Percentiles rank a stretch among this genome's conserved stretches.
phyloP scores from a whole-genome alignment of 92 coral and sea anemone genomes.

The Epizoanthus rinbou region DNA sequence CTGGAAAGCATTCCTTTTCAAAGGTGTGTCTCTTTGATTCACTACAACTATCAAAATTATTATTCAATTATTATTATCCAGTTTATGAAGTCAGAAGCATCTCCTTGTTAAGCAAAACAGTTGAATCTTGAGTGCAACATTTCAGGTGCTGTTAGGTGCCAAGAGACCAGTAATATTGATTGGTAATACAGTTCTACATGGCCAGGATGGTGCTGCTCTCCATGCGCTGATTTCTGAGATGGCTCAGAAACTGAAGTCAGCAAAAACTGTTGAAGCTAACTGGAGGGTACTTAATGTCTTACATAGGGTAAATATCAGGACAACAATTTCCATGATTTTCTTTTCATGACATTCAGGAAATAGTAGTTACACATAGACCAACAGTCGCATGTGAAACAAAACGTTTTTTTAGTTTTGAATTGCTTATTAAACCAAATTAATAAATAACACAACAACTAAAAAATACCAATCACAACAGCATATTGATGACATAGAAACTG shows the following conservation, averaged over 20 bases:
- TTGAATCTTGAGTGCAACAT: background rate
- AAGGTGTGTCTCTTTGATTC: slow-evolving; percentile 58
- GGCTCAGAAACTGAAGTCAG: slow-evolving; percentile 81
- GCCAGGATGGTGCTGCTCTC: slow-evolving; percentile 76
- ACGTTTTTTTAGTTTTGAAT: no score
- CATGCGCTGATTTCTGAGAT: slow-evolving; percentile 76
- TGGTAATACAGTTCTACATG: slow-evolving; percentile 89
- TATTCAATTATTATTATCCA: background rate
- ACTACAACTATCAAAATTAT: background rate
- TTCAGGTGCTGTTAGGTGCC: slow-evolving; percentile 81
- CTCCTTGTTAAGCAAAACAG: background rate
- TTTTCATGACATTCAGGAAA: background rate
- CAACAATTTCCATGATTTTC: background rate
- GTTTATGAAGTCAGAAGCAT: background rate
- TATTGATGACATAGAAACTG: no score
- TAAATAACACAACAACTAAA: no score
- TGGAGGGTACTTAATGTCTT: slow-evolving; percentile 98
- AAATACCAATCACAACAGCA: no score
- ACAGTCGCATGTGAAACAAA: no score
- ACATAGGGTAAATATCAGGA: slow-evolving; percentile 75
- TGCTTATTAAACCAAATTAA: no score
- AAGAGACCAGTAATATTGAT: slow-evolving; percentile 88
- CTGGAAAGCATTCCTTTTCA: slow-evolving; percentile 91
- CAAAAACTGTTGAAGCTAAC: slow-evolving; percentile 66
- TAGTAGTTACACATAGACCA: background rate